Conservation (phyloP, 2,888 invertebrate genomes). For the Anaspis maculata region DNA sequence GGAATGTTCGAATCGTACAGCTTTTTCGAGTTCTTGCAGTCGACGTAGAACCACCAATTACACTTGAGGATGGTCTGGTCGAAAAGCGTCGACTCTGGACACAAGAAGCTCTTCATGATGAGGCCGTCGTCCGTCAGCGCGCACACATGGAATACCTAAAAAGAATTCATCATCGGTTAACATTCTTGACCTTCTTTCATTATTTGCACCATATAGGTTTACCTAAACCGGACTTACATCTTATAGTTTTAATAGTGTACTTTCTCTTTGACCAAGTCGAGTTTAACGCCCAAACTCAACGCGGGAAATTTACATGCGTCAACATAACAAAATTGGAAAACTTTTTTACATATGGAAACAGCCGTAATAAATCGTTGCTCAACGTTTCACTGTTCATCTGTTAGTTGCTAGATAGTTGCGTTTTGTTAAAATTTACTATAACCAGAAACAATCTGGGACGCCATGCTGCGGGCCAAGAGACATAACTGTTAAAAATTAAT, state of each 20-base stretch:
- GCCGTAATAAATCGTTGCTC: no score
- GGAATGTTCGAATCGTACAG: conserved; percentile 86
- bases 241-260: conserved; percentile 8
- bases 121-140: conserved; percentile 81
- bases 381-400: no score
- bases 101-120: conserved; percentile 85
- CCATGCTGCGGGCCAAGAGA: no score
- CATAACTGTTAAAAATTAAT: no score
- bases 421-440: no score
- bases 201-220: conserved; percentile 11
- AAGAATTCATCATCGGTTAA: conserved; percentile 7
- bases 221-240: conserved; percentile 12
- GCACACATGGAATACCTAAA: conserved; percentile 84
- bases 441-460: no score
- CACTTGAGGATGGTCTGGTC: conserved; percentile 87
- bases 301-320: no score
- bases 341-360: no score
- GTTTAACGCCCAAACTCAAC: no score
- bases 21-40: conserved; percentile 67
- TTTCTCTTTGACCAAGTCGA: conserved; percentile 10
- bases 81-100: conserved; percentile 84
- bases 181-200: conserved; percentile 13
- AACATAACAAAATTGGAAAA: no score
- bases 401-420: no score
- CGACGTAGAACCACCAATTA: conserved; percentile 90